A percentile compares a stretch with the other conserved stretches of the same genome.
Evolutionary conservation across 1,140 invertebrate genomes (phyloP).

Genomic region (Drosophila persimilis): DNA sequence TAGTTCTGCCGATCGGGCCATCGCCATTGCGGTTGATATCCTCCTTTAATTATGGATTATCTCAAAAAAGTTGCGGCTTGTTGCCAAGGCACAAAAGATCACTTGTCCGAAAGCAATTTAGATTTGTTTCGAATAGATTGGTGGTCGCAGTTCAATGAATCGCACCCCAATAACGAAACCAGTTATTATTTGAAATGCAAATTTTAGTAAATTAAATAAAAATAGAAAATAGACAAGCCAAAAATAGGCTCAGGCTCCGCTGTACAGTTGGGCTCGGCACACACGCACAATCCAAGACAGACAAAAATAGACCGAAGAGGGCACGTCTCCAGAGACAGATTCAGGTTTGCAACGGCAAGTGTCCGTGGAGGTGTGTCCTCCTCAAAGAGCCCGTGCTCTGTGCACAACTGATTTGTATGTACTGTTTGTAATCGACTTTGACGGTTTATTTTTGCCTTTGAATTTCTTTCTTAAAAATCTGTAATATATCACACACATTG

Average conservation of each 20-base stretch:
- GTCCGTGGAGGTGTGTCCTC: background rate
- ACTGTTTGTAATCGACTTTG: background rate
- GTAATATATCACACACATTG: constrained; percentile 9
- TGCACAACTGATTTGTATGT: too few relatives aligned
- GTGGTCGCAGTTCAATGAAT: constrained; percentile 50
- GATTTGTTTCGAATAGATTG: constrained; percentile 34
- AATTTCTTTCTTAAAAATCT: background rate
- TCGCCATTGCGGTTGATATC: background rate
- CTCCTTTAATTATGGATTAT: constrained; percentile 8
- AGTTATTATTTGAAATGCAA: constrained; percentile 64
- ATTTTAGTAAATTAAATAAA: constrained; percentile 38
- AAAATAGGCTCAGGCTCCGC: constrained; percentile 2
- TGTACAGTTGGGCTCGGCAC: background rate
- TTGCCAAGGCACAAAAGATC: constrained; percentile 29
- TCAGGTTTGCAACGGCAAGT: background rate
- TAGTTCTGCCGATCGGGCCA: constrained; percentile 6
- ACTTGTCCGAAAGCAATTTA: constrained; percentile 22
- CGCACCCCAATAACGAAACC: constrained; percentile 48
- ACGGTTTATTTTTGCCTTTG: constrained; percentile 3
- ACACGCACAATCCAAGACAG: constrained; percentile 13
- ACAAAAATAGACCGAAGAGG: constrained; percentile 1
- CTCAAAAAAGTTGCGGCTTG: background rate
- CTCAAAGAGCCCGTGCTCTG: too few relatives aligned
- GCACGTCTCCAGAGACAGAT: background rate
- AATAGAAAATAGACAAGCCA: constrained; percentile 35